Conservation (phyloP, 2,797 vertebrate genomes). For the Arrhamphus sclerolepis region DNA sequence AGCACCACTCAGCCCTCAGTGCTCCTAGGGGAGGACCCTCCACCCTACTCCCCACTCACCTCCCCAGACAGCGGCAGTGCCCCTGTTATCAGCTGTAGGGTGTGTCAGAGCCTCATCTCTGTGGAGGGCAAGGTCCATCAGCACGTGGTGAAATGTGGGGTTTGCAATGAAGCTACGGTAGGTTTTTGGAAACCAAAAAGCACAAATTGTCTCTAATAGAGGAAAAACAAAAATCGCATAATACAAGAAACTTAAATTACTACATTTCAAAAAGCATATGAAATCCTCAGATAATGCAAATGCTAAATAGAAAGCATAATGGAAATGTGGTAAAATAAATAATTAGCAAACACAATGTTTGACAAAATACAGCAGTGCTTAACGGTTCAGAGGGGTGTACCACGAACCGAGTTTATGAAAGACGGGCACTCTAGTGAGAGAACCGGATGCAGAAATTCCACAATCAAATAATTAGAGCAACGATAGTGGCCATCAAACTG, state of each 20-base stretch:
- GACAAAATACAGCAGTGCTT: too few relatives aligned
- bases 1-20: slow-evolving; percentile 86
- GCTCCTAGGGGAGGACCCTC: slow-evolving; percentile 88
- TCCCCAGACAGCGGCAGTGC: slow-evolving; percentile 91
- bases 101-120: slow-evolving; percentile 93
- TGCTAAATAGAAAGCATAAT: too few relatives aligned
- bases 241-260: not conserved
- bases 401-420: too few relatives aligned
- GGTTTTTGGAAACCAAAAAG: slow-evolving; percentile 38
- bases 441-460: too few relatives aligned
- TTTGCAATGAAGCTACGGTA: slow-evolving; percentile 94
- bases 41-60: slow-evolving; percentile 90
- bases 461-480: too few relatives aligned
- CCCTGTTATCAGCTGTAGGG: slow-evolving; percentile 91
- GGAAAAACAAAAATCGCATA: not conserved
- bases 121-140: slow-evolving; percentile 89
- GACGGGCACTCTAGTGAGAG: too few relatives aligned
- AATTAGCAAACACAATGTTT: too few relatives aligned
- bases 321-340: too few relatives aligned
- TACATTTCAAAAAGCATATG: not conserved
- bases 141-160: slow-evolving; percentile 92
- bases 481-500: too few relatives aligned
- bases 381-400: too few relatives aligned
- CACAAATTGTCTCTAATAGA: not conserved
- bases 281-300: too few relatives aligned